These are phyloP conservation scores for Nannospalax galili DNA, from an alignment of 2,113 vertebrate genomes.

Conservation along the genomic window DNA sequence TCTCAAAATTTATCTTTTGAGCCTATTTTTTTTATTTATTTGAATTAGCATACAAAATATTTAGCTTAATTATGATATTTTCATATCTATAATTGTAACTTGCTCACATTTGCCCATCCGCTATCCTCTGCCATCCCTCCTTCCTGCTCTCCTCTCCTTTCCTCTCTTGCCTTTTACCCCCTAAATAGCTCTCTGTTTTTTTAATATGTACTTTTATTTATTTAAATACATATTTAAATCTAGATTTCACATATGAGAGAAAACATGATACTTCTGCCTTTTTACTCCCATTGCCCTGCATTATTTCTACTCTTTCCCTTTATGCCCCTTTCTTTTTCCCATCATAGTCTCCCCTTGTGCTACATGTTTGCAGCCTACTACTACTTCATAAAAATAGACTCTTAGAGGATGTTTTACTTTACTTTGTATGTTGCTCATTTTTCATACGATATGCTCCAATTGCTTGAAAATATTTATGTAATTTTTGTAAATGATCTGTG, in stretches of 20 bases:
- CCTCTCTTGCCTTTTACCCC: not conserved
- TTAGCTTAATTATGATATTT: not conserved
- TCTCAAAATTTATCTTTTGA: not conserved
- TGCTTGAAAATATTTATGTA: not conserved
- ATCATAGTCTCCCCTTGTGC: not conserved
- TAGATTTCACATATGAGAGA: not conserved
- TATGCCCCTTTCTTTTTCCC: not conserved
- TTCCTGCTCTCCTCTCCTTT: not conserved
- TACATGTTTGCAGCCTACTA: not conserved
- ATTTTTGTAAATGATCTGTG: not conserved
- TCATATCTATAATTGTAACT: too few relatives aligned
- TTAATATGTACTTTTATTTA: not conserved
- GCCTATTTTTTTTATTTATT: not conserved
- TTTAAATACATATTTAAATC: not conserved
- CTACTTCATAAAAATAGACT: not conserved
- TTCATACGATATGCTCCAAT: not conserved
- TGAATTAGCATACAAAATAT: not conserved
- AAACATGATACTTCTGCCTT: not conserved
- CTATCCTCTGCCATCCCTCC: not conserved
- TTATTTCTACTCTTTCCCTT: not conserved
- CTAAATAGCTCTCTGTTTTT: not conserved
- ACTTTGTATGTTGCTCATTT: not conserved
- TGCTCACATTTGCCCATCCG: not conserved
- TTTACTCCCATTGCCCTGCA: not conserved
- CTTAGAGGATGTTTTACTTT: not conserved